Evolutionary conservation across 2,888 invertebrate genomes (phyloP), one percentile per base, ranked within the genome.

Genomic region (Cremastinae sp.): DNA sequence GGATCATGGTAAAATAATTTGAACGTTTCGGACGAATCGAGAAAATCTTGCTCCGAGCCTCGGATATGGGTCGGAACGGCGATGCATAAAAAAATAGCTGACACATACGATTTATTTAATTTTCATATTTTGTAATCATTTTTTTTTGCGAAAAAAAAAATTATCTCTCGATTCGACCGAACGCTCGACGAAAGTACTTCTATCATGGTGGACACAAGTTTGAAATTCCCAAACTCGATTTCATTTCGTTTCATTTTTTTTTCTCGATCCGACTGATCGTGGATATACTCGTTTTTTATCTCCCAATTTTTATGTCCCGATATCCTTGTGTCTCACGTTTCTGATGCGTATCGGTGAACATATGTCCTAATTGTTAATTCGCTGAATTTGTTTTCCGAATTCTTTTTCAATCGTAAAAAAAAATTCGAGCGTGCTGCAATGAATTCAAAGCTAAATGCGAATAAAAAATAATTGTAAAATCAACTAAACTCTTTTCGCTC

Each of bases 181-280:
- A 64, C 78, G 71, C 74, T 79, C 59, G 77, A 74, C 68, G 56
- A 69, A 79, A 81, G 79, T 81, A 83, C 79, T 79, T 83, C 79
- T 81, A 83, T 81, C 81, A 87, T 89, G 89, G 85, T 85, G 83
- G 89, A 89, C 89, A 89, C 89, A 89, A 89, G 89, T 89, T 88
- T 85, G 88, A 88, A 88, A 88, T 85, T 82, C 77, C 78, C 80
- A 75, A 71, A 78, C 68, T 64, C 59, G 69, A 73, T 76, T 70
- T 79, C 69, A 35, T 45, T 74, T 61, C 7, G 74, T 72, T 72
- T 64, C 74, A 66, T 43, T 77, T 69, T 47, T 41, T 68, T 65
- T 53, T 71, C 59, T 59, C 18, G 49, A 8, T 69, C 61, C 37
- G 49, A 16, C 10, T 62, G 53, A 58, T 61, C 28, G 28, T 58